Conservation (phyloP, 92 coral and sea anemone species). For the Porites rus region DNA sequence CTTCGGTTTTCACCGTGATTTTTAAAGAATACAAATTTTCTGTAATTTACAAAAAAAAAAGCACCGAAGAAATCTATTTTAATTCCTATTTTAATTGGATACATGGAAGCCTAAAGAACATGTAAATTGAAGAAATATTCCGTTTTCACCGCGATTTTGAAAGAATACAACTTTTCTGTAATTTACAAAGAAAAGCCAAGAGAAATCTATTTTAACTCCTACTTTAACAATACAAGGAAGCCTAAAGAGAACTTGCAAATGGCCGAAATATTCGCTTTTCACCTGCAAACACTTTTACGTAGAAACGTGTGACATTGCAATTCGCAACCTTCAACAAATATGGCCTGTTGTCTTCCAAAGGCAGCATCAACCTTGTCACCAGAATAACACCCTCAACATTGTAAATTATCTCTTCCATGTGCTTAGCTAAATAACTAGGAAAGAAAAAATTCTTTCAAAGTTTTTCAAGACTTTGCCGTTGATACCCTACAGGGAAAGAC, state of each 20-base stretch:
- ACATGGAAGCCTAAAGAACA: neutral
- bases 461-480: too few relatives aligned
- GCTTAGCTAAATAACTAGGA: too few relatives aligned
- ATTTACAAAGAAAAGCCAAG: too few relatives aligned
- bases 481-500: too few relatives aligned
- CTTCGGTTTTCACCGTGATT: too few relatives aligned
- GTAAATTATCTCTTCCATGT: neutral
- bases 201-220: neutral
- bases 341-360: neutral
- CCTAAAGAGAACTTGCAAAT: neutral
- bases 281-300: neutral
- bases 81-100: too few relatives aligned
- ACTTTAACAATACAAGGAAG: neutral
- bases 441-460: neutral
- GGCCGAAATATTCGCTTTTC: neutral
- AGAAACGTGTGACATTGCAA: neutral
- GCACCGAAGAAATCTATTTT: too few relatives aligned
- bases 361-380: neutral
- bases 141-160: too few relatives aligned
- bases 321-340: neutral
- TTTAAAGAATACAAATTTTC: too few relatives aligned
- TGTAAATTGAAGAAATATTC: neutral
- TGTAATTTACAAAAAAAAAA: too few relatives aligned
- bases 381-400: neutral
- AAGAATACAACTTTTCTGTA: too few relatives aligned